Evolutionary conservation across 2,113 vertebrate genomes (phyloP), one percentile per base, ranked within the genome.

Genomic region (Proterorhinus semilunaris): DNA sequence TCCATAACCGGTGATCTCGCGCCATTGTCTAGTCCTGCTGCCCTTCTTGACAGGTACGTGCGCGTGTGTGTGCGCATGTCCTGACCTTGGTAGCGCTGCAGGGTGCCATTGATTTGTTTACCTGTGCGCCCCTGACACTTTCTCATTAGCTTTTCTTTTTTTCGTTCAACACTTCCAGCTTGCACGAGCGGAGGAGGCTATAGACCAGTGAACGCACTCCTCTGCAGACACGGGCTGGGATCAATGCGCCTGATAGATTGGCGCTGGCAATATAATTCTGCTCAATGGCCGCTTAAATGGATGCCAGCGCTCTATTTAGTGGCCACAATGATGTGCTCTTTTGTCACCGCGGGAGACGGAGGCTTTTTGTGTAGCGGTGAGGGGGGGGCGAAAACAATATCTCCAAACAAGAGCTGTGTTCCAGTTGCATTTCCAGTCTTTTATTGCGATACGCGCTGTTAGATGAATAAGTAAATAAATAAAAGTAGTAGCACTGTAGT

Each of bases 51-150:
- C 5, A 10, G 62, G 21, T 44, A 58, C 6, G n/a, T 69, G 69
- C 63, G 54, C 66, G 59, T 63, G 73, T 67, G 66, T 61, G 65
- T 67, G 73, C 62, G 72, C 62, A 47, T 73, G 79, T 42, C 58
- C 71, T 68, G 90, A 94, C 91, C 92, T 92, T 92, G 91, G 80
- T 75, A 84, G 73, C 82, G 74, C 84, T 83, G 82, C 77, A 89
- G 86, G 87, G 87, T 81, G 82, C 83, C 90, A 94, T 92, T 92
- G 93, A 94, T 94, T 93, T 93, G 92, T 93, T 94, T 92, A 90
- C 90, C 86, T 91, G 88, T 79, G 76, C 51, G 54, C 76, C 68
- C 72, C 88, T 92, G 91, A 92, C 91, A 92, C 89, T 81, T 92
- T 89, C 90, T 92, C 88, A 91, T 93, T 92, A 92, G 87, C 77